Evolutionary conservation across 2,113 vertebrate genomes (phyloP).

Genomic region (Lepus americanus): DNA sequence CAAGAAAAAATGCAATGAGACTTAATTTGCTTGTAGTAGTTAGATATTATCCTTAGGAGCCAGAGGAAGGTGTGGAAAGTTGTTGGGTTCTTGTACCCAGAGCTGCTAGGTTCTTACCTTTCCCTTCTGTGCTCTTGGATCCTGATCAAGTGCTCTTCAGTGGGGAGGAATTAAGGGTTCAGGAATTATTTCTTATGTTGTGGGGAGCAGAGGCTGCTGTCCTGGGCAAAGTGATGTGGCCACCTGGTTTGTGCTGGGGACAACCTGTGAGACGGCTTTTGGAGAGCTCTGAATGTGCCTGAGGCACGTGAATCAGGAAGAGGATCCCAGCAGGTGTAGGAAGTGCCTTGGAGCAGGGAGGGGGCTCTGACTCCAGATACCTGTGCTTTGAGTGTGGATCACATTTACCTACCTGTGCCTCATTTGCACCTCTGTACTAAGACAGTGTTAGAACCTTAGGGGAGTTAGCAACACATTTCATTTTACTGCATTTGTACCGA

Average conservation of each 20-base stretch:
- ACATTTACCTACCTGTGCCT: not conserved
- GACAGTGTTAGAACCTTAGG: not conserved
- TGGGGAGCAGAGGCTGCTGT: not conserved
- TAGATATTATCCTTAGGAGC: not conserved
- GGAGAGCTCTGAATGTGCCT: not conserved
- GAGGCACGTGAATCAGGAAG: not conserved
- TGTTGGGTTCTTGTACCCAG: not conserved
- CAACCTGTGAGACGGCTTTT: not conserved
- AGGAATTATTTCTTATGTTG: not conserved
- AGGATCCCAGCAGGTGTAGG: not conserved
- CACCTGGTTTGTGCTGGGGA: not conserved
- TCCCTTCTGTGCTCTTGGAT: not conserved
- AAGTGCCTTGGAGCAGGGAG: not conserved
- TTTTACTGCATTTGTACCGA: not conserved
- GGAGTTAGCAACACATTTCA: not conserved
- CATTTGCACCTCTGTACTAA: not conserved
- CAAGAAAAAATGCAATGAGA: not conserved
- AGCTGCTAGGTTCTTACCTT: not conserved
- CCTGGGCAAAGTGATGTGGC: not conserved
- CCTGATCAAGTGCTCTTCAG: not conserved
- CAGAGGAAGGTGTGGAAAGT: not conserved
- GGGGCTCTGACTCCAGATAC: not conserved
- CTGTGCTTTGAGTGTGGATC: not conserved
- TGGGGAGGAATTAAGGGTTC: not conserved
- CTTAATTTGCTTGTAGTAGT: conserved; percentile 17